Base-by-base conservation (phyloP, 2,888 invertebrate genomes). In the Oegoconia quadripuncta region DNA sequence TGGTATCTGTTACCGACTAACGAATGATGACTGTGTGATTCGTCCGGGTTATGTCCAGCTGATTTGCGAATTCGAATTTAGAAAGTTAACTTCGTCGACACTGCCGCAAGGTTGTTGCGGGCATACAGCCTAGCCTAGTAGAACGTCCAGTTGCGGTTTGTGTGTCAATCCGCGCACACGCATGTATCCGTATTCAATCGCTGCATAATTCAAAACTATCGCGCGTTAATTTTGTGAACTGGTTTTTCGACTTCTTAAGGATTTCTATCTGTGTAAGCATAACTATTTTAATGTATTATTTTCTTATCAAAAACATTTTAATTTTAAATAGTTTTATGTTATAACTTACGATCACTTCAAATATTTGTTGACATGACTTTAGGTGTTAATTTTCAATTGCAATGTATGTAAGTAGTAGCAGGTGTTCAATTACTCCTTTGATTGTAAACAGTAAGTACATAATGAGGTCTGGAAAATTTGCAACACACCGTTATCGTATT, bases 11-110 rank as follows among this genome's bases (percentile, higher is more conserved):
- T n/a, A n/a, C n/a, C n/a, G n/a, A n/a, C n/a, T n/a, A n/a, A n/a
- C n/a, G n/a, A n/a, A n/a, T n/a, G n/a, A n/a, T n/a, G n/a, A n/a
- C n/a, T n/a, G n/a, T n/a, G n/a, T n/a, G n/a, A n/a, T n/a, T n/a
- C n/a, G n/a, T n/a, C n/a, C n/a, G n/a, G n/a, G n/a, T n/a, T n/a
- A n/a, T 62, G 64, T 59, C 54, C 60, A 59, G 49, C 54, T 52
- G 64, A 66, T 74, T 74, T 68, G 80, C 76, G 54, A 76, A 78
- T 75, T 70, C 69, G 62, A 64, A 68, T 77, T 79, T 86, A 84
- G 86, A 86, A 86, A 86, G 86, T 81, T 71, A 70, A 69, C 69
- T 73, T 78, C 59, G 70, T 71, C 69, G 65, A 63, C 68, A 53
- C 62, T 69, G 70, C 65, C 64, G 66, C 67, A 74, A 77, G 74